A percentile compares a stretch with the other conserved stretches of the same genome.
Evolutionary conservation across 2,113 vertebrate species (phyloP).

Genomic region (Orcinus orca): DNA sequence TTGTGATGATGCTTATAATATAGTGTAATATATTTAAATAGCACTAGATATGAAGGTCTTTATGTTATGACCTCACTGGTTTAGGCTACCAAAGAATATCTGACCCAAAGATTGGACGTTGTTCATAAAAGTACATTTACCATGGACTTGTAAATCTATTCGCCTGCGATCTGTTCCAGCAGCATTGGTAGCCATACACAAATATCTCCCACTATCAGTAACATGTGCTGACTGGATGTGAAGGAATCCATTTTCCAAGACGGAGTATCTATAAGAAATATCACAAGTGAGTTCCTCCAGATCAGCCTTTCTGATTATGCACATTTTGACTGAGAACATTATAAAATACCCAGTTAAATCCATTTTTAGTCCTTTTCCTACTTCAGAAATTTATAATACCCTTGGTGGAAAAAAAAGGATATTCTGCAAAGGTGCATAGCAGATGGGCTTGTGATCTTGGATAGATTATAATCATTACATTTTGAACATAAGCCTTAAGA

Average conservation of each 20-base stretch:
- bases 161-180: conserved; percentile 91
- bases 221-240: conserved; percentile 88
- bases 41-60: neutral
- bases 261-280: conserved; percentile 84
- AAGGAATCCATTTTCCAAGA: conserved; percentile 91
- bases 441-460: neutral
- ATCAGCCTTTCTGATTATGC: neutral
- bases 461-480: neutral
- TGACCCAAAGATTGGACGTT: neutral
- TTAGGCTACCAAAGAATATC: neutral
- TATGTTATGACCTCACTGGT: neutral
- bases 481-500: neutral
- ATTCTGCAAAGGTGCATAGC: neutral
- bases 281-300: neutral
- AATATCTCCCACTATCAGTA: conserved; percentile 90
- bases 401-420: neutral
- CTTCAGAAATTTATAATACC: neutral
- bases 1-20: neutral
- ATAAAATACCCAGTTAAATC: neutral
- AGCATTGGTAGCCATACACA: conserved; percentile 94
- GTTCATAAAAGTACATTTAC: conserved; percentile 77
- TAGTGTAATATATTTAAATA: neutral
- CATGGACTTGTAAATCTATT: conserved; percentile 92
- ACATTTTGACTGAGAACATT: accelerated
- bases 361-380: neutral